Base-by-base conservation (phyloP, 2,888 invertebrate species). In the Metalampra italica region DNA sequence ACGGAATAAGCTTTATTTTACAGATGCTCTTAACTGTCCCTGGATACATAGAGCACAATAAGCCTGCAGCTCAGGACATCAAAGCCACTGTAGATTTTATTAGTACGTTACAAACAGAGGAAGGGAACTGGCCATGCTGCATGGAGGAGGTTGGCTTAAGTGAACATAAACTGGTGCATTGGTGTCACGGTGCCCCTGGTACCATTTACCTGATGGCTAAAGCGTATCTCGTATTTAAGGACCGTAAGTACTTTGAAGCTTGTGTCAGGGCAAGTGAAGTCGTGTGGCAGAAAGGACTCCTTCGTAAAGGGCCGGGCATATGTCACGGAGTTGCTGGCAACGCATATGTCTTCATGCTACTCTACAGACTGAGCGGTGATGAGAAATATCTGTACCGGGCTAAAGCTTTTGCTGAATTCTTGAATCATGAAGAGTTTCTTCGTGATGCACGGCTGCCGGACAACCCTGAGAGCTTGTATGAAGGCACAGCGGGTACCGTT, bases 111-210 rank as follows among this genome's bases (percentile, higher is more conserved):
- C 95, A 96, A 83, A 93, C 92, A 56, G 66, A 77, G 0, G 92
- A 93, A 49, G 95, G 95, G 0, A 95, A 95, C 73, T 94, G 94
- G 78, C 94, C 95, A 0, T 92, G 93, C 57, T 93, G 94, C 4
- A 89, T 94, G 71, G 95, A 93, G 60, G 94, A 96, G 72, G 80
- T 93, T 45, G 82, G 90, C 5, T 66, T 84, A 36, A 75, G 75
- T 39, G 90, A 91, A 3, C 93, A 95, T 51, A 94, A 95, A 53
- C 81, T 97, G 9, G 92, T 97, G 0, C 97, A 97, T 70, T 97
- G 97, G 97, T 97, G 97, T 74, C 97, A 97, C 72, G 97, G 97
- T 0, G 96, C 96, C 9, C 94, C 96, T 8, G 97, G 97, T 0
- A 91, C 93, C 0, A 87, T 96, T 7, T 97, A 96, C 68, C 75